Conservation (phyloP, 2,888 invertebrate genomes). For the Sericinus montela region DNA sequence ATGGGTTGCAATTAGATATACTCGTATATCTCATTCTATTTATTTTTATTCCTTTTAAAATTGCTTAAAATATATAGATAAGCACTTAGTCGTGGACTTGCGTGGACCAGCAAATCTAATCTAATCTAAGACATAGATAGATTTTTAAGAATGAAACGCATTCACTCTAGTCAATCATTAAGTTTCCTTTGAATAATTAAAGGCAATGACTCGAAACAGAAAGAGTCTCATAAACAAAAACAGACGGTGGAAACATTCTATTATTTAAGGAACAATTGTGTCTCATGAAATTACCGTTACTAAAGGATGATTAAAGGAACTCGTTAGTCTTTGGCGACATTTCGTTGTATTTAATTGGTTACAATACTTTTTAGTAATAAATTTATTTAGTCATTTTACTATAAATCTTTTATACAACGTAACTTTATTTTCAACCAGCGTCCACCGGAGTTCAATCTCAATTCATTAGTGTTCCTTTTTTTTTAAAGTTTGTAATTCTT, state of each 20-base stretch:
- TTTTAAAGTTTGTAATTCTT: too few relatives aligned
- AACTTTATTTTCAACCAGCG: too few relatives aligned
- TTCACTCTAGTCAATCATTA: not conserved
- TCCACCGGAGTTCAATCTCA: too few relatives aligned
- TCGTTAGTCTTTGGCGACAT: not conserved
- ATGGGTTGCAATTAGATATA: too few relatives aligned
- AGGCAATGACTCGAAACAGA: not conserved
- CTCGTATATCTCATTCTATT: too few relatives aligned
- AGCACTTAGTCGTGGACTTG: too few relatives aligned
- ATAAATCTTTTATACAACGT: too few relatives aligned
- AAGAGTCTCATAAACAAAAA: not conserved
- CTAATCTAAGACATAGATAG: too few relatives aligned
- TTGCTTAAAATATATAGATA: too few relatives aligned
- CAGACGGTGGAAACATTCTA: not conserved
- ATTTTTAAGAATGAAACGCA: not conserved
- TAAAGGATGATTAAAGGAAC: not conserved
- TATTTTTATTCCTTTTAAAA: too few relatives aligned
- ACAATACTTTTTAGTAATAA: not conserved
- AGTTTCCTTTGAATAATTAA: slow-evolving; percentile 3
- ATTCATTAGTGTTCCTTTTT: too few relatives aligned
- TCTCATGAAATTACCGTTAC: not conserved
- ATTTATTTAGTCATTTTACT: not conserved
- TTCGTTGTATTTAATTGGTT: not conserved
- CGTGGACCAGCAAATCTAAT: too few relatives aligned
- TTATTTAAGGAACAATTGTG: not conserved